Conservation (phyloP, 2,113 vertebrate genomes). For the Bubo bubo region DNA sequence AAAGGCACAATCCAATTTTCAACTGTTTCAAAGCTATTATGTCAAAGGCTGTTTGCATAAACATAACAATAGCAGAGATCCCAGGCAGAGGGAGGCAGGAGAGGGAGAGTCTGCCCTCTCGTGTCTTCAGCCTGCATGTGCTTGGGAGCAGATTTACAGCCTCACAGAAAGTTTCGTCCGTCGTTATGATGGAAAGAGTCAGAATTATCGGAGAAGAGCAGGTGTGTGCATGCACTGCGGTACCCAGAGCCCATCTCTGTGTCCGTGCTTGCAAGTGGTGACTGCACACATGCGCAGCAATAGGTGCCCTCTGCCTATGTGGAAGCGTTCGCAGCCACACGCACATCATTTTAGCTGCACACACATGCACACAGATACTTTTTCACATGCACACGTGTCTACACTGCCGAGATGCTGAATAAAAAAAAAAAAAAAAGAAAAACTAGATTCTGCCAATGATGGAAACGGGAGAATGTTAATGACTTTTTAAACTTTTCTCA, state of each 20-base stretch:
- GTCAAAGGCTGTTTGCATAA: conserved; percentile 87
- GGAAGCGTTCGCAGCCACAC: accelerated
- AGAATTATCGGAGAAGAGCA: neutral
- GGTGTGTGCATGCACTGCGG: neutral
- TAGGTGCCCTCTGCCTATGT: no score
- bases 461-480: conserved; percentile 55
- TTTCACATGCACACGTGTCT: neutral
- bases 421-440: neutral
- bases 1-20: conserved; percentile 87
- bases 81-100: neutral
- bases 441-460: neutral
- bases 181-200: accelerated
- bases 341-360: accelerated
- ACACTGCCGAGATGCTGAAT: neutral
- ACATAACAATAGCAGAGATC: conserved; percentile 71
- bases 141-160: neutral
- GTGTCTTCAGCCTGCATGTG: conserved; percentile 41
- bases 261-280: neutral
- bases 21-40: conserved; percentile 86
- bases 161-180: accelerated
- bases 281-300: neutral
- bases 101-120: conserved; percentile 76
- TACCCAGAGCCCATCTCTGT: accelerated
- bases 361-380: neutral
- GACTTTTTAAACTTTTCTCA: conserved; percentile 72